phyloP scores from a whole-genome alignment of 2,888 invertebrate genomes.

The Dryadula phaetusa region DNA sequence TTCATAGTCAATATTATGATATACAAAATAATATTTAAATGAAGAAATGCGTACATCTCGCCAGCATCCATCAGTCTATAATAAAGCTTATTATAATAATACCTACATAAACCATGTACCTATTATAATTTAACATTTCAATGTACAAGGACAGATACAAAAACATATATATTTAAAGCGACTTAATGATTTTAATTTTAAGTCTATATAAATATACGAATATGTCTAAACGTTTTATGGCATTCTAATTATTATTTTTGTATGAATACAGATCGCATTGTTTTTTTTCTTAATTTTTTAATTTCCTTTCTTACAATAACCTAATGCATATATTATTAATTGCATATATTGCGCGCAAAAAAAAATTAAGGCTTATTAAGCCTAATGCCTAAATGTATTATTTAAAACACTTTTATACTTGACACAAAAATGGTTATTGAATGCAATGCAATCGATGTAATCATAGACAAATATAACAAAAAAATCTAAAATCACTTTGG shows the following conservation, averaged over 20 bases:
- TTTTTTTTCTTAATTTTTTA: not conserved
- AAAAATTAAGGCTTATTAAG: too few species aligned
- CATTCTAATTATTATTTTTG: constrained; percentile 3
- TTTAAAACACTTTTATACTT: not conserved
- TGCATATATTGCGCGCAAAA: too few species aligned
- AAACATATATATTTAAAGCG: constrained; percentile 1
- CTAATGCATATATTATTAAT: not conserved
- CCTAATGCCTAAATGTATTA: too few species aligned
- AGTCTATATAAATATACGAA: not conserved
- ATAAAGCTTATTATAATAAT: constrained; percentile 45
- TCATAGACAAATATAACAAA: not conserved
- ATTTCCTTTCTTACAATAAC: not conserved
- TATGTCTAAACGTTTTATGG: constrained; percentile 3
- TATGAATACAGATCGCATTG: not conserved
- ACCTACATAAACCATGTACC: constrained; percentile 35
- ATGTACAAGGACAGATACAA: constrained; percentile 32
- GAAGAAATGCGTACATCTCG: constrained; percentile 32
- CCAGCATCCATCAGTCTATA: constrained; percentile 46
- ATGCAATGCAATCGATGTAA: not conserved
- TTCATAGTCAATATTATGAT: constrained; percentile 18
- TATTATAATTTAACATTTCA: constrained; percentile 22
- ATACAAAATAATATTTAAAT: constrained; percentile 18
- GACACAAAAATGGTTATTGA: not conserved
- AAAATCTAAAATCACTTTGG: not conserved
- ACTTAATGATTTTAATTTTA: not conserved